Evolutionary conservation across 1,140 invertebrate genomes (phyloP).

Genomic region (Idris sp.): DNA sequence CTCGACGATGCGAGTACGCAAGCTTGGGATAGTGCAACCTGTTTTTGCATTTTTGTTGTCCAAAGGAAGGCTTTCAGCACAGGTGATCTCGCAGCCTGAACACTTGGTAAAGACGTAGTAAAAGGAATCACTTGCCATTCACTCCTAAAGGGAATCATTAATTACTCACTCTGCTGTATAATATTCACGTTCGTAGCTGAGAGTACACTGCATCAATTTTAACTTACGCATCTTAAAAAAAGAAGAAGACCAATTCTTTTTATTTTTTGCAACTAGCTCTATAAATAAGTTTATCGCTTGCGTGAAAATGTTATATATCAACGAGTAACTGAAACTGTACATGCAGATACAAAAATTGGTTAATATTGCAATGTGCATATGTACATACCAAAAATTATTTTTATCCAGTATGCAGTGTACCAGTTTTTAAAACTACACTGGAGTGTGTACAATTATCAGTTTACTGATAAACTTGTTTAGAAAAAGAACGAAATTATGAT

Average conservation of each 20-base stretch:
- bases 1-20: no score
- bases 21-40: conserved; percentile 72
- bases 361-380: no score
- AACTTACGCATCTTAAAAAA: conserved; percentile 35
- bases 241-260: conserved; percentile 13
- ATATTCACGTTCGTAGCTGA: conserved; percentile 45
- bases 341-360: no score
- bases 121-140: conserved; percentile 67
- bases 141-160: conserved; percentile 58
- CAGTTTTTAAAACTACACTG: no score
- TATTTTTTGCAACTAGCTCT: conserved; percentile 19
- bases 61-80: conserved; percentile 73
- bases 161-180: conserved; percentile 57
- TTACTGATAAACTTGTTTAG: no score
- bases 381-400: no score
- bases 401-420: no score
- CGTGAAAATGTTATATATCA: conserved; percentile 20
- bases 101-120: conserved; percentile 58
- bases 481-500: no score
- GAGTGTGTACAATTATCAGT: no score
- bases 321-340: no score
- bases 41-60: conserved; percentile 77
- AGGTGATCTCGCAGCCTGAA: conserved; percentile 72
- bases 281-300: conserved; percentile 29
- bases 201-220: conserved; percentile 39